These are phyloP conservation scores for Eudasyphora cyanicolor DNA, from an alignment of 2,888 invertebrate genomes.

Conservation along the genomic window DNA sequence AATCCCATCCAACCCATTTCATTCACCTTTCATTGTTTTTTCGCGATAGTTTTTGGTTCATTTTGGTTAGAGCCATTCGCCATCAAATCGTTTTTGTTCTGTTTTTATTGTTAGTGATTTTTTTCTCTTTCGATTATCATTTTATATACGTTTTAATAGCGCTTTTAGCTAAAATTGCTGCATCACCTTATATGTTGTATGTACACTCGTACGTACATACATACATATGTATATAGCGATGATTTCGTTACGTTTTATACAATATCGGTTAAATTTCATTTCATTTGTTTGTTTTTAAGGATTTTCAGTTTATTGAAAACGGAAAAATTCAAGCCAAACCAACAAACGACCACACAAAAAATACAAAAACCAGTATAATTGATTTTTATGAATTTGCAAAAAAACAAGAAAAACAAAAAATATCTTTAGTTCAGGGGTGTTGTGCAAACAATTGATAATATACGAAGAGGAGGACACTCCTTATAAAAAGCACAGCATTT, in stretches of 20 bases:
- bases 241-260: constrained; percentile 34
- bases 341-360: background rate
- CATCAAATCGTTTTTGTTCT: constrained; percentile 15
- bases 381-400: constrained; percentile 64
- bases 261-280: constrained; percentile 17
- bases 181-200: no score
- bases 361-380: constrained; percentile 49
- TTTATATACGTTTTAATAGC: constrained; percentile 34
- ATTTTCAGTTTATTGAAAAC: constrained; percentile 5
- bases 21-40: constrained; percentile 11
- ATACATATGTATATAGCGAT: background rate
- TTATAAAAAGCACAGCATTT: background rate
- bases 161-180: constrained; percentile 35
- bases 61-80: constrained; percentile 34
- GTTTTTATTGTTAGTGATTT: background rate
- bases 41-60: constrained; percentile 27
- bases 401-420: constrained; percentile 22
- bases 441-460: no score
- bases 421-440: no score
- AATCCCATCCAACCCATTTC: background rate
- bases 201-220: no score
- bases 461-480: no score
- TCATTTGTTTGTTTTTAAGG: constrained; percentile 24
- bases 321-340: background rate
- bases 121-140: constrained; percentile 20